Evolutionary conservation across 2,888 invertebrate genomes (phyloP), one percentile per base, ranked within the genome.

Genomic region (Crepidodera aurea): DNA sequence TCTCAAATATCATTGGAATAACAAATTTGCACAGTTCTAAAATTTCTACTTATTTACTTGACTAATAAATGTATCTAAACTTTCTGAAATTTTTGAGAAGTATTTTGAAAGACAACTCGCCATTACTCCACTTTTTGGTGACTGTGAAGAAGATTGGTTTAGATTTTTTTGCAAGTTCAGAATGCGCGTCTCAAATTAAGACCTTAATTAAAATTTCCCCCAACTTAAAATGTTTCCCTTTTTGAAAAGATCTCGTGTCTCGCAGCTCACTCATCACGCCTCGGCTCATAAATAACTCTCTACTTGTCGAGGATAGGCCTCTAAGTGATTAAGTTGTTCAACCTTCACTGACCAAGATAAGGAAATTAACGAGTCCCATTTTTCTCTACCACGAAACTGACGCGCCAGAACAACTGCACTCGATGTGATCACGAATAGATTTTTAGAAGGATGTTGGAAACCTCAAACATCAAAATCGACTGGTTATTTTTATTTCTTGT

Each of bases 311-410:
- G 57, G 48, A 46, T 32, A 56, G 46, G 44, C 34, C 37, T 55
- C 46, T 56, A 56, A 56, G 57, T 57, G 57, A 57, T 48, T 57
- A 57, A 57, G 48, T 57, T 57, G 48, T 48, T 57, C 57, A 57
- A 48, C 48, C 57, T 57, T 56, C 56, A 50, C 57, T 57, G 48
- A 39, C 48, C 57, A 57, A 48, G 57, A 57, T 57, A 57, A 57
- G 48, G 39, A 57, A 57, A 57, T 57, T 57, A 50, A 57, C 48
- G 56, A 56, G 37, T 37, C 16, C 37, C 56, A 56, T 56, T 56
- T 56, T 56, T 56, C 56, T 48, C 18, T 25, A 37, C 34, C 56
- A 55, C 42, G 55, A 55, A 55, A 55, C 19, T 22, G 44, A 19
- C 13, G 29, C 32, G 18, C 19, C n/a, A 22, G 27, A 13, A 34